phyloP scores from a whole-genome alignment of 1,140 invertebrate species.

The Caenorhabditis briggsae region DNA sequence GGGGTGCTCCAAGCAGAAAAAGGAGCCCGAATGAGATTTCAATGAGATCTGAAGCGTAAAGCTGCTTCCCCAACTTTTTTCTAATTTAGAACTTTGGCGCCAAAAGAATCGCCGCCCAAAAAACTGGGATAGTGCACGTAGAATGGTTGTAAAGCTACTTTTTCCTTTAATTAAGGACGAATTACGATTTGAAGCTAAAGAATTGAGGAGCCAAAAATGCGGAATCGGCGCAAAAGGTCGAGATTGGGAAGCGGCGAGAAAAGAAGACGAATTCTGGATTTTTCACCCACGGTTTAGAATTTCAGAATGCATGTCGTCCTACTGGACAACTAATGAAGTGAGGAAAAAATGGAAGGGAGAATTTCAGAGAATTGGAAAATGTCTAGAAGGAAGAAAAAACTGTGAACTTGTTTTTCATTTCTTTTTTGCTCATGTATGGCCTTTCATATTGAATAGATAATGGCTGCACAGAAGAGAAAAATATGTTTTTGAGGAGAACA shows the following conservation, averaged over 20 bases:
- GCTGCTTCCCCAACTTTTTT: background rate
- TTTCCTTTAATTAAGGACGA: background rate
- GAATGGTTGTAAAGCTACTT: background rate
- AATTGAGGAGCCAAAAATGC: background rate
- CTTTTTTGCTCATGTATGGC: background rate
- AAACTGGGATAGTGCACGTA: conserved; percentile 1
- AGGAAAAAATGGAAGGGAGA: background rate
- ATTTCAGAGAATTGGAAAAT: background rate
- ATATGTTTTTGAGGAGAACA: background rate
- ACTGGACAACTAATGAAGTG: conserved; percentile 10
- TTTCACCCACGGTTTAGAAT: conserved; percentile 48
- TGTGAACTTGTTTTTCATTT: conserved; percentile 25
- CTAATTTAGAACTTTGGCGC: background rate
- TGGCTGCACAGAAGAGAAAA: background rate
- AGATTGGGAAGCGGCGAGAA: background rate
- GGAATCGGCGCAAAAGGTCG: background rate
- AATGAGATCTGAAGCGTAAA: conserved; percentile 24
- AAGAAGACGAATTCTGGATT: background rate
- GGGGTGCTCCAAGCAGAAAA: background rate
- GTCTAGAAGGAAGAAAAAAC: background rate
- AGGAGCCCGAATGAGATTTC: conserved; percentile 15
- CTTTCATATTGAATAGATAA: background rate
- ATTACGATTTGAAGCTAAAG: background rate
- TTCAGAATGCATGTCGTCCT: conserved; percentile 3
- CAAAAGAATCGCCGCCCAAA: background rate